phyloP scores from a whole-genome alignment of 2,797 vertebrate genomes.

The Simalia tracyae region DNA sequence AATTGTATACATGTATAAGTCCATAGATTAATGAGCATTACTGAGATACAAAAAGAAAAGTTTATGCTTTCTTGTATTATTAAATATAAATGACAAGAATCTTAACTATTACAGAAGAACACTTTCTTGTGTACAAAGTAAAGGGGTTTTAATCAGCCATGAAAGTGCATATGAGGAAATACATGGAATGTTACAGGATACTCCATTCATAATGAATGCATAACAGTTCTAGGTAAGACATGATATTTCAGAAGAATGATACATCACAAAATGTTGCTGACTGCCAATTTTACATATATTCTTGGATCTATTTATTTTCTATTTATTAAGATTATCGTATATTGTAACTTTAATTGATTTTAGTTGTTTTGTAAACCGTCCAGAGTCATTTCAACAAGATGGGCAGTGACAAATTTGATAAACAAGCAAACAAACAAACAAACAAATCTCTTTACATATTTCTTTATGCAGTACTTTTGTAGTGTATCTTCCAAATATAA shows the following conservation, averaged over 20 bases:
- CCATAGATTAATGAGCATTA: conserved; percentile 5
- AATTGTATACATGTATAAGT: background rate
- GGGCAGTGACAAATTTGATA: no score
- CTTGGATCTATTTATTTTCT: background rate
- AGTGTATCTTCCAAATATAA: background rate
- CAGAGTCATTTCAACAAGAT: no score
- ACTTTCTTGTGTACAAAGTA: background rate
- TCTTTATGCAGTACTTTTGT: background rate
- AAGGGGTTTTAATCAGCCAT: background rate
- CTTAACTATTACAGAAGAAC: background rate
- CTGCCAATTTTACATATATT: background rate
- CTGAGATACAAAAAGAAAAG: background rate
- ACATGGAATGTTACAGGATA: background rate
- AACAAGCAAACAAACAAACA: no score
- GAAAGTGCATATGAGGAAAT: background rate
- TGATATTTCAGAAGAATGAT: background rate
- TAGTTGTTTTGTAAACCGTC: no score
- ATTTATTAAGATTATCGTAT: no score
- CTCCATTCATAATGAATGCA: background rate
- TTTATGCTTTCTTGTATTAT: background rate
- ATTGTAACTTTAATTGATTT: no score
- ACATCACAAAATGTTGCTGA: background rate
- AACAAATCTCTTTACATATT: background rate
- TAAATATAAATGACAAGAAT: background rate
- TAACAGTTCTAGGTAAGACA: background rate